These are phyloP conservation scores for Chymomyza costata DNA, from an alignment of 1,140 invertebrate genomes.

Conservation along the genomic window DNA sequence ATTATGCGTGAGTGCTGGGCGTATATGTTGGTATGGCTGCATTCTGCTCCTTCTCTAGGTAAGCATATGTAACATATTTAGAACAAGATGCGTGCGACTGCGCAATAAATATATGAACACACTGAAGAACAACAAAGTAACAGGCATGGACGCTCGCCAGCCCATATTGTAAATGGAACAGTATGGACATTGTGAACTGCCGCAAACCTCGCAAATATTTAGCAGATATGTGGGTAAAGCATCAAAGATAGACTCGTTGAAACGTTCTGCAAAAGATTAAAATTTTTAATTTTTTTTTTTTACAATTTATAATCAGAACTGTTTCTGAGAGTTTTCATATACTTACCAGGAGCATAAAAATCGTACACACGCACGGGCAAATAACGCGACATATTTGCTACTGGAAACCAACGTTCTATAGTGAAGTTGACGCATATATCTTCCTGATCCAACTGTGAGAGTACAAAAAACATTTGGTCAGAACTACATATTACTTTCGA, in stretches of 20 bases:
- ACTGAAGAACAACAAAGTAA: constrained; percentile 66
- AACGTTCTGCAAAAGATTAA: constrained; percentile 85
- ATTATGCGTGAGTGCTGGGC: constrained; percentile 6
- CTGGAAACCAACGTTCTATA: constrained; percentile 95
- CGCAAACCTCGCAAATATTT: constrained; percentile 98
- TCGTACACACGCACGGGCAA: constrained; percentile 94
- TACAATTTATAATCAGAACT: too few relatives aligned
- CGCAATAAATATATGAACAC: constrained; percentile 66
- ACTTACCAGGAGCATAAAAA: constrained; percentile 94
- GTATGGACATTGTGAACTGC: constrained; percentile 97
- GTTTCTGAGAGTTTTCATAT: too few relatives aligned
- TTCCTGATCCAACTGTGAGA: constrained; percentile 83
- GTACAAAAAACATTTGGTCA: neutral
- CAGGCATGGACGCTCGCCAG: constrained; percentile 60
- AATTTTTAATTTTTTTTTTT: too few relatives aligned
- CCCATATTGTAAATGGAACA: constrained; percentile 92
- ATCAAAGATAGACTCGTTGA: constrained; percentile 95
- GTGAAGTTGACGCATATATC: constrained; percentile 94
- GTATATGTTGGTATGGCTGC: too few relatives aligned
- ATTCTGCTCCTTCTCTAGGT: constrained; percentile 33
- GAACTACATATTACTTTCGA: neutral
- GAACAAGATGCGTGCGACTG: constrained; percentile 62
- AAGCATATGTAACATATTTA: constrained; percentile 58
- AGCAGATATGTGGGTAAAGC: constrained; percentile 90
- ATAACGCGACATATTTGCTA: constrained; percentile 96